A percentile compares a stretch with the other conserved stretches of the same genome.
Evolutionary conservation across 2,797 vertebrate genomes (phyloP).

Genomic region (Pogoniulus pusillus): DNA sequence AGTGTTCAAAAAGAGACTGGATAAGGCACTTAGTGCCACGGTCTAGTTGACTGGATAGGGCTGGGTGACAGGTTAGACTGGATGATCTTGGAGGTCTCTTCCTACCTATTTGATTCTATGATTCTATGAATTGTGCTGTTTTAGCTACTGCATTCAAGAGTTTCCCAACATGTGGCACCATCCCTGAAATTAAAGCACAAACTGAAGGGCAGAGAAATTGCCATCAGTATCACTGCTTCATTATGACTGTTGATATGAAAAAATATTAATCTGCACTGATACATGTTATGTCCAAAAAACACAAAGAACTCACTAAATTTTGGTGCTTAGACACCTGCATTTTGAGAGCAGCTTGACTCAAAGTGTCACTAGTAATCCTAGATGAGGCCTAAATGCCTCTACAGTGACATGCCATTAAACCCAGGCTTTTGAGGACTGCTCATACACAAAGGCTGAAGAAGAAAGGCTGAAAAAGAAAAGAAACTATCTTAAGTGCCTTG

Average conservation of each 20-base stretch:
- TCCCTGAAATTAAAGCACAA: neutral
- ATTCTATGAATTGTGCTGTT: neutral
- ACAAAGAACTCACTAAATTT: neutral
- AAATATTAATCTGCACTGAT: neutral
- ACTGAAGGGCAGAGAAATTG: neutral
- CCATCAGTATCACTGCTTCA: neutral
- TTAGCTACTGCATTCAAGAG: neutral
- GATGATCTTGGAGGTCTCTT: too few relatives aligned
- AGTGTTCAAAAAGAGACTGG: too few relatives aligned
- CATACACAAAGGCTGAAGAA: neutral
- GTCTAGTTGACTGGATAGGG: too few relatives aligned
- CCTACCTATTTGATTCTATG: too few relatives aligned
- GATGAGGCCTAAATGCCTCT: neutral
- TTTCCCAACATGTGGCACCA: neutral
- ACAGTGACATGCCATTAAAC: neutral
- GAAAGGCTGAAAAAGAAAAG: too few relatives aligned
- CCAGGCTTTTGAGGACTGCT: neutral
- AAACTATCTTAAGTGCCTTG: neutral
- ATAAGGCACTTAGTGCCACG: too few relatives aligned
- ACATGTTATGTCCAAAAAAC: rapidly evolving
- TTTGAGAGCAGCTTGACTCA: neutral
- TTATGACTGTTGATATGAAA: neutral
- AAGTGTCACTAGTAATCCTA: neutral
- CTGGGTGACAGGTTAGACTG: too few relatives aligned
- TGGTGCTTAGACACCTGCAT: neutral